Percentiles rank a stretch among this genome's conserved stretches.
Conservation (phyloP, 2,797 vertebrate species). For the Salmo trutta region DNA sequence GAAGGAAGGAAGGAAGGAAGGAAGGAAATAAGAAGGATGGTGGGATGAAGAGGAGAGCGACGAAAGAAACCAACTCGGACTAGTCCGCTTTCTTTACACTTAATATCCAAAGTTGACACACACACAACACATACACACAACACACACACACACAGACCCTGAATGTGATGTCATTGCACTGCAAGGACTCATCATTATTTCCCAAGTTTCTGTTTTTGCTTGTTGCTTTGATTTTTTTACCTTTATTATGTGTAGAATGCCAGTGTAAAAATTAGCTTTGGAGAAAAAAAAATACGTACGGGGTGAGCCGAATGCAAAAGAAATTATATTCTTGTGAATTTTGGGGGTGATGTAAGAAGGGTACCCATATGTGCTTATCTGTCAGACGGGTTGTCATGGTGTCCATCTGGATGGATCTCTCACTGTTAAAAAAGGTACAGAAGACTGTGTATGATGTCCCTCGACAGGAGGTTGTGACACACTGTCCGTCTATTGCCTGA, state of each 20-base stretch:
- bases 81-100: constrained; percentile 12
- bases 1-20: background rate
- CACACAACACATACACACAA: background rate
- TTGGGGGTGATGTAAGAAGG: background rate
- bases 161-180: constrained; percentile 26
- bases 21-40: background rate
- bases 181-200: constrained; percentile 9
- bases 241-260: background rate
- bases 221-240: background rate
- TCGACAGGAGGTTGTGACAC: background rate
- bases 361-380: background rate
- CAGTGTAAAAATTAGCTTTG: background rate
- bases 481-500: background rate
- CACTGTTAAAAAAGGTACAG: background rate
- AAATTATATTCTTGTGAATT: background rate
- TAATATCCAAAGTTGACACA: background rate
- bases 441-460: background rate
- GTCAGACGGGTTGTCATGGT: background rate
- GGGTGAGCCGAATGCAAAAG: background rate
- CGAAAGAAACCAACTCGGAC: constrained; percentile 3
- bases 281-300: background rate
- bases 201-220: constrained; percentile 1
- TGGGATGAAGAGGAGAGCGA: background rate
- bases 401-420: background rate
- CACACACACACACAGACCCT: constrained; percentile 2